These are phyloP conservation scores for Onychomys torridus DNA, from an alignment of 2,797 vertebrate genomes.

Conservation along the genomic window DNA sequence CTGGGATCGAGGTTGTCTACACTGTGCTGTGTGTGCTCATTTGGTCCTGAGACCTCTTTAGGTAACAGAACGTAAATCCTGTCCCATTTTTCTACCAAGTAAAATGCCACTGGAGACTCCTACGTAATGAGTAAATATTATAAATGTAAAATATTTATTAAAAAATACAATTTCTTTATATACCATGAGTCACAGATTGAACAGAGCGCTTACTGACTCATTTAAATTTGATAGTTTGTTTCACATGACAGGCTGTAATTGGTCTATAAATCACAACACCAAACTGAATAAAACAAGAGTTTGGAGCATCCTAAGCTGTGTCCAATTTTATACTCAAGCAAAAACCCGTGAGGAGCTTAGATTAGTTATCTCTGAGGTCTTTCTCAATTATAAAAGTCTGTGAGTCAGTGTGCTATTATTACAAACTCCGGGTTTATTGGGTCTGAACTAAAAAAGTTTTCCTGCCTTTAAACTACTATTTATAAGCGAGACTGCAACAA, in stretches of 20 bases:
- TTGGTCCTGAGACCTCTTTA: neutral
- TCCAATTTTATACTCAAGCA: constrained; percentile 65
- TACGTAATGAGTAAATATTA: constrained; percentile 38
- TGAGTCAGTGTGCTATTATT: constrained; percentile 57
- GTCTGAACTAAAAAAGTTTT: constrained; percentile 63
- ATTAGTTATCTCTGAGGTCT: constrained; percentile 50
- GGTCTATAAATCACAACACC: constrained; percentile 58
- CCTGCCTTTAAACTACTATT: constrained; percentile 48
- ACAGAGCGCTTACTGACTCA: neutral
- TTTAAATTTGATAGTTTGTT: constrained; percentile 44
- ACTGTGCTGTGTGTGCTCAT: neutral
- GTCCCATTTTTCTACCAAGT: constrained; percentile 19
- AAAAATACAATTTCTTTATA: constrained; percentile 7
- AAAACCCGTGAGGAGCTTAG: constrained; percentile 44
- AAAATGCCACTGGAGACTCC: neutral
- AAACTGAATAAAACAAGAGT: constrained; percentile 46
- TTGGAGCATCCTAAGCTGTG: constrained; percentile 58
- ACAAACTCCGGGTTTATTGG: constrained; percentile 52
- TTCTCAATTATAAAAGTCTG: constrained; percentile 57
- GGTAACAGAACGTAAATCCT: constrained; percentile 42
- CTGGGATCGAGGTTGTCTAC: neutral
- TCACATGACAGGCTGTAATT: constrained; percentile 41
- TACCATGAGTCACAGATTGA: neutral
- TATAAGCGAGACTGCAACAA: constrained; percentile 29
- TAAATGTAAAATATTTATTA: constrained; percentile 61